Percentiles rank a stretch among this genome's conserved stretches.
Conservation (phyloP, 2,797 vertebrate genomes). For the Spinibarbus caldwelli region DNA sequence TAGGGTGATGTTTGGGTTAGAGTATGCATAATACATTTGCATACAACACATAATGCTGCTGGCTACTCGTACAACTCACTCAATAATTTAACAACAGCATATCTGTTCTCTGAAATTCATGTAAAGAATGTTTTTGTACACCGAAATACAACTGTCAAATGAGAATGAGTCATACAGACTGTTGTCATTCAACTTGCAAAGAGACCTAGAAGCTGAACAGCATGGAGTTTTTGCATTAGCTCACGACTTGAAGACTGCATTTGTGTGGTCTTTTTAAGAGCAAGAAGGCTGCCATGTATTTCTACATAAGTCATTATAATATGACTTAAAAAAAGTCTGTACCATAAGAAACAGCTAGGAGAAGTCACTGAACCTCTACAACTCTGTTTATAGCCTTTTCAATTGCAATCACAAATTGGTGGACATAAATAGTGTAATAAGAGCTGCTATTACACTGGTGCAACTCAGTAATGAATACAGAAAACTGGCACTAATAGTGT, state of each 20-base stretch:
- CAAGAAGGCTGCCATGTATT: background rate
- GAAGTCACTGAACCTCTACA: conserved; percentile 3
- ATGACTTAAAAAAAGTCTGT: background rate
- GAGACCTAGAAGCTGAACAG: conserved; percentile 30
- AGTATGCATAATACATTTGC: background rate
- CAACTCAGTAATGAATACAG: conserved; percentile 28
- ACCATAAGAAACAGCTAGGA: background rate
- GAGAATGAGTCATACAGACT: conserved; percentile 23
- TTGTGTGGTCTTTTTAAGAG: background rate
- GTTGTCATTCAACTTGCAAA: conserved; percentile 34
- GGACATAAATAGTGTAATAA: conserved; percentile 17
- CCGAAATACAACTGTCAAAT: conserved; percentile 1
- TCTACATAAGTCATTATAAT: background rate
- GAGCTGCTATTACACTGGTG: background rate
- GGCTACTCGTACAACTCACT: background rate
- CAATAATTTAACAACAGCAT: background rate
- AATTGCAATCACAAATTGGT: conserved; percentile 28
- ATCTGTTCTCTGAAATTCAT: background rate
- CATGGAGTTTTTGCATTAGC: conserved; percentile 24
- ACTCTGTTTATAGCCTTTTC: conserved; percentile 1
- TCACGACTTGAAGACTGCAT: conserved; percentile 4
- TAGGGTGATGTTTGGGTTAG: background rate
- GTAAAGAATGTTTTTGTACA: background rate
- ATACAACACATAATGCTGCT: background rate
- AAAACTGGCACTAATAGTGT: conserved; percentile 3